Base-by-base conservation (phyloP, 1,140 invertebrate genomes). In the Drosophila bocki region DNA sequence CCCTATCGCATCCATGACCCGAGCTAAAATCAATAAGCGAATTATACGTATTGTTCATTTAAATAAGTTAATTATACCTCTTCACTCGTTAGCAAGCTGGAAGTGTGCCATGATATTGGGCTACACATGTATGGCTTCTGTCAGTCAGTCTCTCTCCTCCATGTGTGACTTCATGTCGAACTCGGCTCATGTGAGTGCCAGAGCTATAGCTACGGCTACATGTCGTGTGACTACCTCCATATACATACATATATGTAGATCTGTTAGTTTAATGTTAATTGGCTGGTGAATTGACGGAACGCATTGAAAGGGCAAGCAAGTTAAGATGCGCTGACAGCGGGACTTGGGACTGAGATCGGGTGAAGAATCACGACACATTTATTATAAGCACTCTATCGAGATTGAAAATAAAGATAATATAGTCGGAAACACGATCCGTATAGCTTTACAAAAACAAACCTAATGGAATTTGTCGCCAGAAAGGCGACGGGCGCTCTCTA, bases 231-330 rank as follows among this genome's bases (percentile, higher is more conserved):
- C 39, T 63, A 15, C 37, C 15, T 32, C 15, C 19, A 35, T 17
- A 47, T 48, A 19, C 60, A 72, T 62, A 53, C 22, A 22, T 22
- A 22, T 22, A 22, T 1, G 22, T 56, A 41, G 54, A 60, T 63
- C 58, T 71, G 61, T 64, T 63, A 71, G 77, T 84, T 74, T 51
- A 81, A 81, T 81, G 82, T 81, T 85, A 85, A 85, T 85, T 85
- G 82, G 63, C 64, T 69, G 74, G n/a, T 42, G 69, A 72, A 85
- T 80, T 80, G 81, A 70, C 64, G 45, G 32, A 53, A 63, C 29
- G 32, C 32, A 35, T 9, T 32, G 39, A 72, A 45, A 60, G 54
- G 68, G 53, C 45, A 61, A 33, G n/a, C 53, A 17, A 74, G 47
- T 71, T 32, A 15, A 63, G 53, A 60, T 53, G 72, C 57, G 33